Base-by-base conservation (phyloP, 2,888 invertebrate species). In the Xiphydria camelus region DNA sequence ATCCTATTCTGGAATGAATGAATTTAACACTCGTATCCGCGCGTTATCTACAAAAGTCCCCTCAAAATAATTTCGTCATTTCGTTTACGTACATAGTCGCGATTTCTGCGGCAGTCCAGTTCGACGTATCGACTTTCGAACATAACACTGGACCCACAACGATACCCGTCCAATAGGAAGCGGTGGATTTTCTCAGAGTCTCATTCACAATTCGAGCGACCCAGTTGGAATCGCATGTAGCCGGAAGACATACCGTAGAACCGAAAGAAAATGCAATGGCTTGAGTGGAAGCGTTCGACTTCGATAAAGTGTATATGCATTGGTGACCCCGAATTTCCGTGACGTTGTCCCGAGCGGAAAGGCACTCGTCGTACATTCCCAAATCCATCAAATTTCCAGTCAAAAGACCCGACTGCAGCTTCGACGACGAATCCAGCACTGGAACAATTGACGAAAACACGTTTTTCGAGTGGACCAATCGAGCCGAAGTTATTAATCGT, bases 371-470 rank as follows among this genome's bases (percentile, higher is more conserved):
- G 59, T 70, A 80, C 48, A 76, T 74, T 6, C 80, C 80, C 19
- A 77, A 61, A 46, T 78, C 76, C 12, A 73, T 64, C 4, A 73
- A 47, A 51, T 79, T 77, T 0, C 79, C 79, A 7, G 61, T 47
- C 4, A 79, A 54, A 10, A 80, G 49, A 2, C 79, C 79, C 5
- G 75, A 65, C 21, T 77, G 79, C 1, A 78, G 51, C 58, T 79
- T 80, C 2, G 79, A 77, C 2, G 77, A 76, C 1, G 80, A 66
- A 57, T 80, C 80, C 18, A 78, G 53, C 79, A 80, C 80, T 80
- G 57, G 25, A 68, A 69, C 33, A 44, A 43, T 29, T 26, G n/a
- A n/a, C n/a, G n/a, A n/a, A n/a, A n/a, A n/a, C n/a, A n/a, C n/a
- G n/a, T n/a, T n/a, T n/a, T n/a, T n/a, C n/a, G n/a, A n/a, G n/a